These are phyloP conservation scores for Bucco capensis DNA, from an alignment of 2,113 vertebrate species.

Conservation along the genomic window DNA sequence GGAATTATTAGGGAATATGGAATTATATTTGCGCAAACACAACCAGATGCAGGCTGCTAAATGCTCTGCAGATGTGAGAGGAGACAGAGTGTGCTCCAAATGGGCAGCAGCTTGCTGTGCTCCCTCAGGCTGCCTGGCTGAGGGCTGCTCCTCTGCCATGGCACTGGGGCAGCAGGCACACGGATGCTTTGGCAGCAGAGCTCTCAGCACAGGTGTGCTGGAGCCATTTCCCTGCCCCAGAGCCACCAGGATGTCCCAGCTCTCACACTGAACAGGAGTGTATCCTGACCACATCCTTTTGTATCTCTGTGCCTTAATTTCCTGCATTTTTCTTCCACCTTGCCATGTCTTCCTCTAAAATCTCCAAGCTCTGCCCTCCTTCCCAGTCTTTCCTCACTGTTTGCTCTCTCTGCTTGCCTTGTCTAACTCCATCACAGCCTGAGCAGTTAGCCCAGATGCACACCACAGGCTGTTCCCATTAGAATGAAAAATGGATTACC, in stretches of 20 bases:
- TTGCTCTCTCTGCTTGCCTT: neutral
- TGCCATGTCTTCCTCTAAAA: neutral
- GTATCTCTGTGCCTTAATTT: neutral
- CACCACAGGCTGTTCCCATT: conserved; percentile 23
- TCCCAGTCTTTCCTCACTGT: neutral
- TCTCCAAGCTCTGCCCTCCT: neutral
- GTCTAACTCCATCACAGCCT: neutral
- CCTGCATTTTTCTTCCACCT: neutral
- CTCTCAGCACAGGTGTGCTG: neutral
- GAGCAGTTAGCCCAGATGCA: neutral
- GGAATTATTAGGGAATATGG: conserved; percentile 97
- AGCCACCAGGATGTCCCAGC: neutral
- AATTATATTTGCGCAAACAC: conserved; percentile 95
- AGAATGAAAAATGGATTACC: conserved; percentile 46
- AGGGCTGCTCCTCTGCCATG: conserved; percentile 51
- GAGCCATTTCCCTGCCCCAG: neutral
- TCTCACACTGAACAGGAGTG: neutral
- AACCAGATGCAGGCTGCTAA: conserved; percentile 92
- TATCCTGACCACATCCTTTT: neutral
- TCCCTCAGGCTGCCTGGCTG: conserved; percentile 38
- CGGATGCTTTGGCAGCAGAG: neutral
- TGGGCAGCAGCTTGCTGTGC: conserved; percentile 69
- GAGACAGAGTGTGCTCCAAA: conserved; percentile 65
- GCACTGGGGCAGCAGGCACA: neutral
- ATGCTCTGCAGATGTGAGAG: conserved; percentile 89